These are phyloP conservation scores for Scytalopus superciliaris DNA, from an alignment of 2,113 vertebrate species.

Conservation along the genomic window DNA sequence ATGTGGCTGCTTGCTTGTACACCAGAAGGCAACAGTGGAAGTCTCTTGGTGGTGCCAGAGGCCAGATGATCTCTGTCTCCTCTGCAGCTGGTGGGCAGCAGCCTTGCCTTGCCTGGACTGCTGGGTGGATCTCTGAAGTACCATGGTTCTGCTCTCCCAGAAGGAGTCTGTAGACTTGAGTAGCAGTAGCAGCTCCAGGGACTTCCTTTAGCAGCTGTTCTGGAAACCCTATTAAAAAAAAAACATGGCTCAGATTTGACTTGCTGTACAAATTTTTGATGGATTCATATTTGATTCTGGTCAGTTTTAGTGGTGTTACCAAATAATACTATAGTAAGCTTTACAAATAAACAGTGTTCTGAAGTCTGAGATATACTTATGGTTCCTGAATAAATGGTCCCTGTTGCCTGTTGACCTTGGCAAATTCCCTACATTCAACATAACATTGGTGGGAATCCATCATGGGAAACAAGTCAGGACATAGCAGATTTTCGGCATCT, in stretches of 20 bases:
- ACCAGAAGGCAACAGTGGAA: rapidly evolving
- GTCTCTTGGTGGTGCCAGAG: not conserved
- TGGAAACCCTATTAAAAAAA: not conserved
- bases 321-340: not conserved
- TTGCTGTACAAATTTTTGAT: not conserved
- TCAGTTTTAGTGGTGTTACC: not conserved
- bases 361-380: not conserved
- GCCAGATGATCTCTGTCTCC: not conserved
- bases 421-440: not conserved
- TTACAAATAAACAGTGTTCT: not conserved
- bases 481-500: not conserved
- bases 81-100: not conserved
- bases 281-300: not conserved
- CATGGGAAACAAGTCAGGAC: not conserved
- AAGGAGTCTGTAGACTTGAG: not conserved
- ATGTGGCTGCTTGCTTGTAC: not conserved
- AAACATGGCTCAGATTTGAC: not conserved
- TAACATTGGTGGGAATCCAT: not conserved
- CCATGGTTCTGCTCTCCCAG: not conserved
- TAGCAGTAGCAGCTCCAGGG: not conserved
- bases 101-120: not conserved
- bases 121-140: not conserved
- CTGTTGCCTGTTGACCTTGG: not conserved
- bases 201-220: not conserved
- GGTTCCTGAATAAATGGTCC: not conserved